These are phyloP conservation scores for Drosophila sordidapex DNA, from an alignment of 2,888 invertebrate species.

Conservation along the genomic window DNA sequence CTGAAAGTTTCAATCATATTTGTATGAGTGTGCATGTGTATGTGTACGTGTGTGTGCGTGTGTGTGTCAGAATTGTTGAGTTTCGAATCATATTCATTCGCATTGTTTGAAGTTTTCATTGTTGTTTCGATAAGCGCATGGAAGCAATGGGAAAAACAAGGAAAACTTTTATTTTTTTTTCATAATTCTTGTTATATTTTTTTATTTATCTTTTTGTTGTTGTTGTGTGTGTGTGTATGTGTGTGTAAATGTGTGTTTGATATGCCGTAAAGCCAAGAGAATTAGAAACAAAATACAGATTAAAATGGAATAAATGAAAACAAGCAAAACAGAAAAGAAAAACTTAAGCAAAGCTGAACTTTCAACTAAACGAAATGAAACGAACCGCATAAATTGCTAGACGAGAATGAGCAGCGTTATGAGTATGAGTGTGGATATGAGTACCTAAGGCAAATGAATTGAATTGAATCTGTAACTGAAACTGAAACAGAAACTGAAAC, in stretches of 20 bases:
- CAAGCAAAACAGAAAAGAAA: constrained; percentile 3
- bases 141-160: constrained; percentile 21
- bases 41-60: not conserved
- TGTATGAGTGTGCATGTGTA: constrained; percentile 20
- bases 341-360: constrained; percentile 35
- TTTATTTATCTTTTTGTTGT: constrained; percentile 24
- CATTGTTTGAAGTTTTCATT: constrained; percentile 70
- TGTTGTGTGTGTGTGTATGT: constrained; percentile 10
- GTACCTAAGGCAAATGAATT: constrained; percentile 31
- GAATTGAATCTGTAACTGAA: constrained; percentile 20
- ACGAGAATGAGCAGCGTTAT: constrained; percentile 23
- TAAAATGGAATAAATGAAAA: constrained; percentile 49
- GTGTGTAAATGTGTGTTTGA: constrained; percentile 12
- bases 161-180: constrained; percentile 40
- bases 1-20: constrained; percentile 70
- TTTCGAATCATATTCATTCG: constrained; percentile 60
- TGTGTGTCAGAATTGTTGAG: constrained; percentile 25
- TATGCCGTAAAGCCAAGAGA: constrained; percentile 43
- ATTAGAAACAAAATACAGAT: constrained; percentile 57
- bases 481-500: constrained; percentile 20
- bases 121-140: constrained; percentile 54
- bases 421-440: constrained; percentile 9
- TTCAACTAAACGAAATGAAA: constrained; percentile 40
- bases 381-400: constrained; percentile 31
- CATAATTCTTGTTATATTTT: constrained; percentile 17